Base-by-base conservation (phyloP, 2,888 invertebrate genomes). In the Stictocephala bisonia region DNA sequence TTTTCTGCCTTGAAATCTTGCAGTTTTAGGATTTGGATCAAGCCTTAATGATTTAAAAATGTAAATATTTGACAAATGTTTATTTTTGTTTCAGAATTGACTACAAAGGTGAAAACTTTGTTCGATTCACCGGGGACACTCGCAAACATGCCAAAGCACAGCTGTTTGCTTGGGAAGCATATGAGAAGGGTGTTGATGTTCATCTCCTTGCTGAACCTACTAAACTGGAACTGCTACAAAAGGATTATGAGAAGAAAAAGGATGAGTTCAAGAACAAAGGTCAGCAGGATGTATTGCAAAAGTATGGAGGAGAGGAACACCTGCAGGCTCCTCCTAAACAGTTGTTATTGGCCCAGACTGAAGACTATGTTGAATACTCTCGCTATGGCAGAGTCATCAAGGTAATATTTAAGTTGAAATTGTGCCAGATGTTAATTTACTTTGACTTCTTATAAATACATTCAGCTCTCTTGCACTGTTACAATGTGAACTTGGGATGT, bases 181-280 rank as follows among this genome's bases (percentile, higher is more conserved):
- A 94, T 82, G 93, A 94, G 71, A 90, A 92, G 79, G 97, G 97
- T 2, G 93, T 97, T 0, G 97, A 97, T 85, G 96, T 97, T 24
- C 96, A 98, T 83, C 88, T 98, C 72, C 88, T 99, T 78, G 99
- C 99, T 2, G 99, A 99, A 84, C 99, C 99, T 6, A 99, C 99
- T 11, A 98, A 98, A 84, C 86, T 99, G 76, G 99, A 98, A 84
- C 85, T 96, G 79, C 85, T 99, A 74, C 93, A 96, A 83, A 89
- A 92, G 70, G 94, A 98, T 84, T 98, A 95, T 83, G 92, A 93
- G 73, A 90, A 93, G 78, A 94, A 96, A 83, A 95, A 95, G 83
- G 93, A 94, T 41, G 92, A 93, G 79, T 93, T 95, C 79, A 97
- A 99, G 85, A 90, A 92, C 11, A 88, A 93, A 85, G 93, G 95